phyloP scores from a whole-genome alignment of 1,140 invertebrate genomes.

The Pteromalus puparum region DNA sequence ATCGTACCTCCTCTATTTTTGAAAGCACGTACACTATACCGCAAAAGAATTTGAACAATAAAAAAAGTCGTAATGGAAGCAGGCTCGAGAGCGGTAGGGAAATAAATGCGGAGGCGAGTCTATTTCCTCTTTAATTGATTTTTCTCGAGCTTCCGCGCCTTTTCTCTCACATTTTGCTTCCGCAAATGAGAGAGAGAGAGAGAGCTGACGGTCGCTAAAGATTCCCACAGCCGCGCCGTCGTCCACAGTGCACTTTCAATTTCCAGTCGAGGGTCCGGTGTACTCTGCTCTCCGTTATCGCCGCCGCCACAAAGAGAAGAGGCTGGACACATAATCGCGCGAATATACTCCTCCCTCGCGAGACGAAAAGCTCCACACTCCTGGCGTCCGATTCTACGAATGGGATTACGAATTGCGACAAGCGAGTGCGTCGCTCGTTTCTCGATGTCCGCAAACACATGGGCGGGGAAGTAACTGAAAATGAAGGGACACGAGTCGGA shows the following conservation, averaged over 20 bases:
- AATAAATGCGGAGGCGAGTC: slow-evolving; percentile 39
- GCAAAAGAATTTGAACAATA: no score
- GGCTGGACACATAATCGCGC: not conserved
- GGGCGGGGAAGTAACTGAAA: no score
- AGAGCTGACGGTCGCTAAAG: not conserved
- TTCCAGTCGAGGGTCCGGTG: slow-evolving; percentile 2
- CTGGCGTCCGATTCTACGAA: no score
- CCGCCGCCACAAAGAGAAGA: no score
- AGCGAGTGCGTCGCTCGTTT: no score
- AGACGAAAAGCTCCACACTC: no score
- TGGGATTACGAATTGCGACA: no score
- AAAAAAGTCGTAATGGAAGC: not conserved
- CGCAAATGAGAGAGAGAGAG: no score
- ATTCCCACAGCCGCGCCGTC: not conserved
- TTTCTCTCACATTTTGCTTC: not conserved
- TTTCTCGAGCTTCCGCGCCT: not conserved
- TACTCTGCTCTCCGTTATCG: not conserved
- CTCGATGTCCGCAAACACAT: no score
- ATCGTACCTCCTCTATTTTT: no score
- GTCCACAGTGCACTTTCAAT: slow-evolving; percentile 23
- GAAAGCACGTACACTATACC: no score
- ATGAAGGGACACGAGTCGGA: no score
- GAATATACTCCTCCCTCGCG: not conserved
- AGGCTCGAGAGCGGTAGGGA: not conserved
- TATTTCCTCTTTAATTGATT: slow-evolving; percentile 52